These are phyloP conservation scores for Cyrtodaria siliqua DNA, from an alignment of 2,888 invertebrate genomes.

Conservation along the genomic window DNA sequence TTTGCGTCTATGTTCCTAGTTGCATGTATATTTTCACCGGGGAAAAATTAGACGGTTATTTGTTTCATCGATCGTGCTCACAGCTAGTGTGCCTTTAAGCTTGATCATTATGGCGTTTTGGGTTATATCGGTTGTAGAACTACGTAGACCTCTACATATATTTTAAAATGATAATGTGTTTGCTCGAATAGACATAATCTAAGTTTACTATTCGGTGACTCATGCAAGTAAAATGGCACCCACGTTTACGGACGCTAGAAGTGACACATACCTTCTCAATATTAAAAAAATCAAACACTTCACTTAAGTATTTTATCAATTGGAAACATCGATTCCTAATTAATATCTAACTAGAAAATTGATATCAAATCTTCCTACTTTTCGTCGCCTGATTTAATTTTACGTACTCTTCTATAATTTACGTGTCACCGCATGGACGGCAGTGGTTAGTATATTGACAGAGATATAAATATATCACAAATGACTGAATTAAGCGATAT, in stretches of 20 bases:
- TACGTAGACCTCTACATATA: too few species aligned
- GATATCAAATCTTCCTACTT: constrained; percentile 38
- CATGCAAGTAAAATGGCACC: constrained; percentile 17
- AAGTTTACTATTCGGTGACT: constrained; percentile 18
- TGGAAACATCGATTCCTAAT: constrained; percentile 33
- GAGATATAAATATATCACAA: constrained; percentile 40
- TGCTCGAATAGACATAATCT: too few species aligned
- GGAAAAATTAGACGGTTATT: too few species aligned
- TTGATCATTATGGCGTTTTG: too few species aligned
- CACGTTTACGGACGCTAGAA: constrained; percentile 2
- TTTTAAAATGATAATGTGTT: too few species aligned
- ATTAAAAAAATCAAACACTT: constrained; percentile 9
- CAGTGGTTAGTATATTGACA: constrained; percentile 37
- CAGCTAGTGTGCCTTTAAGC: too few species aligned
- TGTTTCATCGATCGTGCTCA: too few species aligned
- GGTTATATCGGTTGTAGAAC: too few species aligned
- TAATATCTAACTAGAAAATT: constrained; percentile 56
- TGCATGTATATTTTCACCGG: too few species aligned
- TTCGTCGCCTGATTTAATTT: constrained; percentile 49
- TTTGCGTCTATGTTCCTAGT: too few species aligned
- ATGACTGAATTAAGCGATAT: constrained; percentile 48
- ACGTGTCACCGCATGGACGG: constrained; percentile 43
- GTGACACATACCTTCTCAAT: too few species aligned
- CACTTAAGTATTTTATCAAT: constrained; percentile 28
- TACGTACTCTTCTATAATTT: constrained; percentile 48